Evolutionary conservation across 2,113 vertebrate genomes (phyloP).

Genomic region (Trematocara unimaculatum): DNA sequence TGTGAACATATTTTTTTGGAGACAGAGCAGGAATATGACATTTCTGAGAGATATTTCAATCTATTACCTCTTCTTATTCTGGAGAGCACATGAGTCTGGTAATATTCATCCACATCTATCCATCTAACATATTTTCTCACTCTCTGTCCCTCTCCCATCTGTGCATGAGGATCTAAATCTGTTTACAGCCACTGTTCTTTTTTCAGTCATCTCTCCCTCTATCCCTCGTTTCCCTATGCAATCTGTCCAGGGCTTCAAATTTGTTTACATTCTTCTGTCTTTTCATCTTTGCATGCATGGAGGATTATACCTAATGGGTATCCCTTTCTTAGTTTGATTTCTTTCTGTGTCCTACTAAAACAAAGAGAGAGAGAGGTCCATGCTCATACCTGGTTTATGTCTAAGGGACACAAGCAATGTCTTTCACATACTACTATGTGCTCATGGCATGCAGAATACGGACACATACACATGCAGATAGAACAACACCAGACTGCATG

Average conservation of each 20-base stretch:
- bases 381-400: conserved; percentile 4
- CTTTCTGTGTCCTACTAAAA: not conserved
- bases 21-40: not conserved
- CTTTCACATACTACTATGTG: not conserved
- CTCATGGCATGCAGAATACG: not conserved
- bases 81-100: not conserved
- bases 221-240: not conserved
- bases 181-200: conserved; percentile 4
- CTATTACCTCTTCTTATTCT: not conserved
- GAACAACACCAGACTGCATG: conserved; percentile 27
- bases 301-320: not conserved
- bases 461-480: not conserved
- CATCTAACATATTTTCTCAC: not conserved
- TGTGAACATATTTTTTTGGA: not conserved
- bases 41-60: not conserved
- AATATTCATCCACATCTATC: not conserved
- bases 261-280: not conserved
- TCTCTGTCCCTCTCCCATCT: conserved; percentile 21
- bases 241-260: conserved; percentile 11
- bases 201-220: not conserved
- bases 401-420: not conserved
- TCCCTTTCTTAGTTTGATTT: not conserved
- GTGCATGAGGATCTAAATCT: conserved; percentile 28
- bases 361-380: not conserved
- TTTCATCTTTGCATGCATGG: not conserved